A percentile compares a stretch with the other conserved stretches of the same genome.
Evolutionary conservation across 2,888 invertebrate genomes (phyloP).

Genomic region (Pachymerium ferrugineum): DNA sequence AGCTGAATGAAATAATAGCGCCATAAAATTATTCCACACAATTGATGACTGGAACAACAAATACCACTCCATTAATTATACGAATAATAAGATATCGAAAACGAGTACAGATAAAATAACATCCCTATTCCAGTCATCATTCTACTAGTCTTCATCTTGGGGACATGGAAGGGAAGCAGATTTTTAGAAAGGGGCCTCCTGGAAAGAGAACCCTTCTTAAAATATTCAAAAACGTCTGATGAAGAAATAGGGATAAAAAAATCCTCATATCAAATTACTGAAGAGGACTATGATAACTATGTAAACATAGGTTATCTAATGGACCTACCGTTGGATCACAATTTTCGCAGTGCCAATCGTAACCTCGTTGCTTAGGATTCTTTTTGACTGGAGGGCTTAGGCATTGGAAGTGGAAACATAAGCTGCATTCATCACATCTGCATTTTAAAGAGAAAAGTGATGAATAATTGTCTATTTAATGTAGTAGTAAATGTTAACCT

Average conservation of each 20-base stretch:
- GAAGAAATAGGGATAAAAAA: not conserved
- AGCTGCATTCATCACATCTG: constrained; percentile 62
- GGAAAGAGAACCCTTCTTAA: not conserved
- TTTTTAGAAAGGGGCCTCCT: constrained; percentile 21
- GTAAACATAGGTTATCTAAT: too few relatives aligned
- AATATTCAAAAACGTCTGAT: not conserved
- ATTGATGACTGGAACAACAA: not conserved
- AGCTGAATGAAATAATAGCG: too few relatives aligned
- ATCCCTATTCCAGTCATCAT: not conserved
- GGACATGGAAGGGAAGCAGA: constrained; percentile 10
- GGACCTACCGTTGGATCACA: constrained; percentile 83
- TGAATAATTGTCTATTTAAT: not conserved
- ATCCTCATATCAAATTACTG: too few relatives aligned
- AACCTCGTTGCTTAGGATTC: constrained; percentile 86
- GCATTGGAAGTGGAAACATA: constrained; percentile 86
- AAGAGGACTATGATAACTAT: too few relatives aligned
- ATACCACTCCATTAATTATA: too few relatives aligned
- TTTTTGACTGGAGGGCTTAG: constrained; percentile 89
- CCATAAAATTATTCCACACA: not conserved
- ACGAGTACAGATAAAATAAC: not conserved
- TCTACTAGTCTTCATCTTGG: constrained; percentile 13
- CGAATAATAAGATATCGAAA: not conserved
- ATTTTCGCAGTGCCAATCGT: constrained; percentile 92
- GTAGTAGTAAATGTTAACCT: constrained; percentile 51
- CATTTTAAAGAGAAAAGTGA: not conserved